These are phyloP conservation scores for Zaprionus davidi DNA, from an alignment of 1,140 invertebrate species.

Conservation along the genomic window DNA sequence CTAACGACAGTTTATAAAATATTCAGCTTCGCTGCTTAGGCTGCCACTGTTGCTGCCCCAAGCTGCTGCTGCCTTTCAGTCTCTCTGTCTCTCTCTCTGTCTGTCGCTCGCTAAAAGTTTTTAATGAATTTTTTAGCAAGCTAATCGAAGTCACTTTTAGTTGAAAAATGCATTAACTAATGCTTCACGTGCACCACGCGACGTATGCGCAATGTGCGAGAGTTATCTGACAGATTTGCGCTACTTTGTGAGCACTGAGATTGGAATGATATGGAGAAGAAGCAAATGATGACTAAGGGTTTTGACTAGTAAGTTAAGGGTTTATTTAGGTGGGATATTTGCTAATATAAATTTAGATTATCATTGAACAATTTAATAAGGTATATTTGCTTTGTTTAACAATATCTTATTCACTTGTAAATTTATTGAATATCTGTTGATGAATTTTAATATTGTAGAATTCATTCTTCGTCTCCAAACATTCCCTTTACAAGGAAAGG, in stretches of 20 bases:
- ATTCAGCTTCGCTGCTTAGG: constrained; percentile 64
- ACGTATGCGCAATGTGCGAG: constrained; percentile 56
- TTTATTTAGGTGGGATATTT: too few species aligned
- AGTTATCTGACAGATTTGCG: neutral
- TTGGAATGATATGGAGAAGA: neutral
- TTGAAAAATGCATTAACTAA: constrained; percentile 77
- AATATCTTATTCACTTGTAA: too few species aligned
- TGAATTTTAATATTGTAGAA: too few species aligned
- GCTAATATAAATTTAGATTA: too few species aligned
- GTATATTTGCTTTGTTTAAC: too few species aligned
- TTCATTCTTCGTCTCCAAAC: neutral
- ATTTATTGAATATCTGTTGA: too few species aligned
- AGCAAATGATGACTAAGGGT: neutral
- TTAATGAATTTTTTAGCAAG: constrained; percentile 81
- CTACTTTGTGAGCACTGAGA: constrained; percentile 22
- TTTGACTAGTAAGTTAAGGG: neutral
- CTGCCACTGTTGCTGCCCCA: constrained; percentile 8
- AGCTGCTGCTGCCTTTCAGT: neutral
- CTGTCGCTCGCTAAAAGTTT: constrained; percentile 71
- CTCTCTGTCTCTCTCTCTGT: neutral
- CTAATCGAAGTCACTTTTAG: constrained; percentile 78
- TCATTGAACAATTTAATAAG: too few species aligned
- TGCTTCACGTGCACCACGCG: constrained; percentile 36
- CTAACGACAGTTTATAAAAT: constrained; percentile 82
- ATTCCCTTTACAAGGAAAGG: too few species aligned